phyloP scores from a whole-genome alignment of 35 echinoderm and acorn worm species.

The Amphiura filiformis region DNA sequence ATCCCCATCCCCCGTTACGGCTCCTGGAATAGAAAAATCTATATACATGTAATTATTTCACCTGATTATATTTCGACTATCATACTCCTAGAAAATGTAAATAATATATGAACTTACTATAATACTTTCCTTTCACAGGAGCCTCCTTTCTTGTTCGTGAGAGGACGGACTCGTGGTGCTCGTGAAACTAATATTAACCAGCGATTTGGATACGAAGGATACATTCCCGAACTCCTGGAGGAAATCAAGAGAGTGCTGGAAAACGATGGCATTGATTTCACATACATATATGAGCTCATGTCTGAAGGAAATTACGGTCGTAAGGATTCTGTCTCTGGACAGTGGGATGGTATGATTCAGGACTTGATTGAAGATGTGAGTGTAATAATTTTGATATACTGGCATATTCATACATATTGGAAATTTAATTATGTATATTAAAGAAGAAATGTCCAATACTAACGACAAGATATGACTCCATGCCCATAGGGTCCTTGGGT shows the following conservation, averaged over 20 bases:
- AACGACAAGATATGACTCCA: no score
- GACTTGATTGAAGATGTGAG: slow-evolving; percentile 72
- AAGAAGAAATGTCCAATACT: no score
- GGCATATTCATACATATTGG: no score
- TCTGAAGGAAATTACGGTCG: slow-evolving; percentile 62
- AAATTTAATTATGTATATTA: no score
- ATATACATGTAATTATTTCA: no score
- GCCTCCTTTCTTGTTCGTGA: slow-evolving; percentile 73
- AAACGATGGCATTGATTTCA: slow-evolving; percentile 66
- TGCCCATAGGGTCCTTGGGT: no score
- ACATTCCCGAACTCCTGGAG: slow-evolving; percentile 50
- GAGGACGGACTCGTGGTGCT: slow-evolving; percentile 25
- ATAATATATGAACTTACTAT: background rate
- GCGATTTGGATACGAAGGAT: slow-evolving; percentile 42
- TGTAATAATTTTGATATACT: no score
- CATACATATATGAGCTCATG: slow-evolving; percentile 47
- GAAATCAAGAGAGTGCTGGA: slow-evolving; percentile 58
- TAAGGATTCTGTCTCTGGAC: slow-evolving; percentile 43
- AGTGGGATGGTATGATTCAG: slow-evolving; percentile 82
- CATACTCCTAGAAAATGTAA: no score
- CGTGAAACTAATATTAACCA: slow-evolving; percentile 1
- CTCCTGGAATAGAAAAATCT: no score
- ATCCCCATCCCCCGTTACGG: no score
- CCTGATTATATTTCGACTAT: no score
- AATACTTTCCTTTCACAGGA: slow-evolving; percentile 39